These are phyloP conservation scores for Rhynchonycteris naso DNA, from an alignment of 2,797 vertebrate genomes.

Conservation along the genomic window DNA sequence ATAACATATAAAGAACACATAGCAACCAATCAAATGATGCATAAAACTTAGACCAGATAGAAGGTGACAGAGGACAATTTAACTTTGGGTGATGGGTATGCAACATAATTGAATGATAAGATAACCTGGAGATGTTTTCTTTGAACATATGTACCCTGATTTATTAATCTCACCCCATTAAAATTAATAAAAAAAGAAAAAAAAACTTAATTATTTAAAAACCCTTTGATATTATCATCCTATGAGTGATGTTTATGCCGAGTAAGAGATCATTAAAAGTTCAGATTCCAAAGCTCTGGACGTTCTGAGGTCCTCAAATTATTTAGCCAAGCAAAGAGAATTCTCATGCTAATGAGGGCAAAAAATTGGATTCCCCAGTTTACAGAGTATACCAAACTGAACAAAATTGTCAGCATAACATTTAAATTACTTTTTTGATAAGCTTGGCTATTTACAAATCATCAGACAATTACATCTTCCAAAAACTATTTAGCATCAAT, in stretches of 20 bases:
- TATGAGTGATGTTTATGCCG: constrained; percentile 46
- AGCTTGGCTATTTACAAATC: constrained; percentile 91
- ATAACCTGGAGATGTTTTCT: no score
- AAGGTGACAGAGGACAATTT: no score
- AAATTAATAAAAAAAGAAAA: no score
- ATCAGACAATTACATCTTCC: constrained; percentile 91
- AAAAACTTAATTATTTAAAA: no score
- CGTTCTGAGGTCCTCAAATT: constrained; percentile 73
- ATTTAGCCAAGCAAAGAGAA: constrained; percentile 84
- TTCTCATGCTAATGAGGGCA: constrained; percentile 85
- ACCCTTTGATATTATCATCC: background rate
- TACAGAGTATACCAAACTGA: constrained; percentile 87
- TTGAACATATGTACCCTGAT: no score
- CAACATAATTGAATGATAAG: no score
- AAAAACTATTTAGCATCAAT: constrained; percentile 91
- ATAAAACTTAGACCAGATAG: background rate
- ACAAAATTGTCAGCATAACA: constrained; percentile 89
- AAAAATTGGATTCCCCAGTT: constrained; percentile 87
- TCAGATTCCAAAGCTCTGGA: constrained; percentile 70
- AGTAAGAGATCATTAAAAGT: constrained; percentile 78
- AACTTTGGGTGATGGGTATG: no score
- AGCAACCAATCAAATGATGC: background rate
- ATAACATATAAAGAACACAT: background rate
- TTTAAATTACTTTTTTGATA: constrained; percentile 91
- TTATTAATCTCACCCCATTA: no score